These are phyloP conservation scores for Spinus pinus DNA, from an alignment of 2,797 vertebrate genomes.

Conservation along the genomic window DNA sequence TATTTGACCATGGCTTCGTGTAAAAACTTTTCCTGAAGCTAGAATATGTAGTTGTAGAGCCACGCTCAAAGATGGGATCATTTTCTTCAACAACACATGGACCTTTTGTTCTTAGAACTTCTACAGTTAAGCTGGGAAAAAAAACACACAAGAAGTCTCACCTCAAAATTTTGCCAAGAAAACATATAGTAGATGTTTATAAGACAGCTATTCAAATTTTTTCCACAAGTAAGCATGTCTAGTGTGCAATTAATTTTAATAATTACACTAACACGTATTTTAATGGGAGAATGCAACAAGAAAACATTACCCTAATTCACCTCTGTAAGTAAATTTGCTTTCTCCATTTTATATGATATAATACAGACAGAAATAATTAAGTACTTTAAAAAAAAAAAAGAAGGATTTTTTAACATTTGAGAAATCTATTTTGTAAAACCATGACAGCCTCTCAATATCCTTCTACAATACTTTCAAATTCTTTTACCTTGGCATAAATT, in stretches of 20 bases:
- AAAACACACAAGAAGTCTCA: background rate
- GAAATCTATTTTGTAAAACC: background rate
- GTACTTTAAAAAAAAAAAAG: background rate
- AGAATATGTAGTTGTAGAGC: slow-evolving; percentile 95
- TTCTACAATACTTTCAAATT: background rate
- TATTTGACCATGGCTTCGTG: slow-evolving; percentile 90
- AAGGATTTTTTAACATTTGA: background rate
- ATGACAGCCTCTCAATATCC: background rate
- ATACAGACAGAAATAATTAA: background rate
- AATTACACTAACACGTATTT: background rate
- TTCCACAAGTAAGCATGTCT: background rate
- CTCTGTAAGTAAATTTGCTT: background rate
- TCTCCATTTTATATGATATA: background rate
- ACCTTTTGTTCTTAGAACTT: slow-evolving; percentile 89
- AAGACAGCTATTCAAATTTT: background rate
- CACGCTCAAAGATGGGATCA: slow-evolving; percentile 96
- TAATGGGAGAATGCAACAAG: background rate
- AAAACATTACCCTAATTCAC: background rate
- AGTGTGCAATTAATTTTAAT: background rate
- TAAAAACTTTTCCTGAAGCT: slow-evolving; percentile 91
- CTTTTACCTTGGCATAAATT: background rate
- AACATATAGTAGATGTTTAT: background rate
- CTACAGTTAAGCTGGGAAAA: slow-evolving; percentile 90
- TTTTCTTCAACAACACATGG: slow-evolving; percentile 85
- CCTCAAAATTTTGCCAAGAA: background rate